These are phyloP conservation scores for Helarctos malayanus DNA, from an alignment of 2,797 vertebrate species.

Conservation along the genomic window DNA sequence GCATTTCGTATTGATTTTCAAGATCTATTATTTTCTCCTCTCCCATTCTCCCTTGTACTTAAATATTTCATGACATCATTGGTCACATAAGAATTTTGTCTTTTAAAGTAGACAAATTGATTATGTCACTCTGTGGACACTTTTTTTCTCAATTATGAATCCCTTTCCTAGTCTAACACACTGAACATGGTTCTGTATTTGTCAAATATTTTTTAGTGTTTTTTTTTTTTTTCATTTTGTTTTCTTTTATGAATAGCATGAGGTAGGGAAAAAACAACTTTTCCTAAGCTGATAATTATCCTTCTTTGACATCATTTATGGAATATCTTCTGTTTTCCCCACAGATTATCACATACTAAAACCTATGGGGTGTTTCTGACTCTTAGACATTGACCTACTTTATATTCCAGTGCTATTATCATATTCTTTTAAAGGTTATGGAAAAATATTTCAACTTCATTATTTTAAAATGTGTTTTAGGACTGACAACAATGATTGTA, in stretches of 20 bases:
- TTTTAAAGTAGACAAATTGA: not conserved
- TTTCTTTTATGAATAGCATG: not conserved
- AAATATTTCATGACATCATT: not conserved
- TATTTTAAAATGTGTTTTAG: not conserved
- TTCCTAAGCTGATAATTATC: not conserved
- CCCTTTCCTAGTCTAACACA: not conserved
- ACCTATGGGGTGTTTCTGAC: not conserved
- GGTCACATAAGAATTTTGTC: not conserved
- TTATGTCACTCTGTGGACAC: not conserved
- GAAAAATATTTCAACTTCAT: not conserved
- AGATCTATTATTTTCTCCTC: not conserved
- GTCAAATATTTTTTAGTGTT: not conserved
- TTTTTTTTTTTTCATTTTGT: not conserved
- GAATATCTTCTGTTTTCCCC: not conserved
- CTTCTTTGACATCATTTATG: not conserved
- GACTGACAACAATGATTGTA: not conserved
- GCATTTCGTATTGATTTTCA: not conserved
- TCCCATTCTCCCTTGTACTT: not conserved
- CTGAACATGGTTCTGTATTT: not conserved
- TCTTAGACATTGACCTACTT: not conserved
- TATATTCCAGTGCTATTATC: not conserved
- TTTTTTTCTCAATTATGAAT: not conserved
- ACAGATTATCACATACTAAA: not conserved
- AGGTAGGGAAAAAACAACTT: not conserved
- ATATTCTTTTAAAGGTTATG: not conserved